phyloP scores from a whole-genome alignment of 2,113 vertebrate species.

The Dromaius novaehollandiae region DNA sequence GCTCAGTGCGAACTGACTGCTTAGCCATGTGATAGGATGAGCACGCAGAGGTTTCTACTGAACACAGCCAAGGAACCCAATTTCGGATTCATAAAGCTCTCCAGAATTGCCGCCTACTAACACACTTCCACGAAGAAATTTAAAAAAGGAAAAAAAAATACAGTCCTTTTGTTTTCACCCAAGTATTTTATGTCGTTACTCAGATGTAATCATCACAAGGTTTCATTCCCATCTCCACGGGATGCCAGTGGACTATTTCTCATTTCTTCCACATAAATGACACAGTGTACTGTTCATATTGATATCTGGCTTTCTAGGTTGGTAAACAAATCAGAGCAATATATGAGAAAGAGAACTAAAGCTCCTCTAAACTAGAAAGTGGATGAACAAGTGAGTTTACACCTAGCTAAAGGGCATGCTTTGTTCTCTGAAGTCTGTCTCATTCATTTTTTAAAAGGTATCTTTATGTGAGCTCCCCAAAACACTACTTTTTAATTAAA shows the following conservation, averaged over 20 bases:
- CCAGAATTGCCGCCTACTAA: neutral
- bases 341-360: neutral
- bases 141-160: neutral
- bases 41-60: neutral
- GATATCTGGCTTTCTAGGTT: neutral
- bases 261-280: neutral
- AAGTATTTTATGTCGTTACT: neutral
- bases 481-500: neutral
- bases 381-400: neutral
- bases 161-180: neutral
- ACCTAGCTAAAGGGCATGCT: neutral
- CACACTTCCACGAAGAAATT: neutral
- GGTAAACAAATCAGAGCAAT: neutral
- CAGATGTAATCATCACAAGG: neutral
- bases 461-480: neutral
- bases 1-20: accelerated
- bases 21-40: accelerated
- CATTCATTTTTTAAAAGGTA: neutral
- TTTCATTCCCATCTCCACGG: neutral
- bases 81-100: neutral
- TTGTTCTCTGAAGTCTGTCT: neutral
- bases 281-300: neutral
- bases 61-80: neutral
- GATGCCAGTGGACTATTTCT: neutral
- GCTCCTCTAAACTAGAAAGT: neutral